A percentile compares a stretch with the other conserved stretches of the same genome.
Evolutionary conservation across 1,140 invertebrate species (phyloP).

Genomic region (Holotrichia oblita): DNA sequence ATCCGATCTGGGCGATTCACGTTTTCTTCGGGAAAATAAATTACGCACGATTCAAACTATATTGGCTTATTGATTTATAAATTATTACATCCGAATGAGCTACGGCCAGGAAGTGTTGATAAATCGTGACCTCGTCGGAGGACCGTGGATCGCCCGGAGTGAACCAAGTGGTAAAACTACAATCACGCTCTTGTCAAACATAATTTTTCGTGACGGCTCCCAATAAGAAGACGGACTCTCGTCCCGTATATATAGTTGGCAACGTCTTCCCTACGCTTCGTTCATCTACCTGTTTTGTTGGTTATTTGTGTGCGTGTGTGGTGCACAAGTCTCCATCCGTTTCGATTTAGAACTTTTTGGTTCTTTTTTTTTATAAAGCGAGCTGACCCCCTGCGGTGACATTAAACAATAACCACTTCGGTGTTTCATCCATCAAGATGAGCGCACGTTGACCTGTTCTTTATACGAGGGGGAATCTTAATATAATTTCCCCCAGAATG

Average conservation of each 20-base stretch:
- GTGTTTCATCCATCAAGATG: slow-evolving; percentile 56
- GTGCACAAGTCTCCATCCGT: too few species aligned
- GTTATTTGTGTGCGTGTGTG: slow-evolving; percentile 45
- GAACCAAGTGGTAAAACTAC: slow-evolving; percentile 45
- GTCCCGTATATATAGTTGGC: background rate
- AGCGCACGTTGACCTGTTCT: background rate
- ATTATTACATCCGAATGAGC: background rate
- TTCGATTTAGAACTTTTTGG: slow-evolving; percentile 42
- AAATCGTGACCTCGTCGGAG: slow-evolving; percentile 8
- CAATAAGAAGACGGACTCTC: too few species aligned
- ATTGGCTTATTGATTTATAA: slow-evolving; percentile 29
- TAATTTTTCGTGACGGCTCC: slow-evolving; percentile 48
- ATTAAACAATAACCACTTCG: slow-evolving; percentile 60
- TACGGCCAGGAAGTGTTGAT: slow-evolving; percentile 19
- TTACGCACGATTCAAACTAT: background rate
- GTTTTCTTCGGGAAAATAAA: slow-evolving; percentile 14
- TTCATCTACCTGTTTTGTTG: slow-evolving; percentile 45
- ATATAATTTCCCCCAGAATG: too few species aligned
- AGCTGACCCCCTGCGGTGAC: slow-evolving; percentile 52
- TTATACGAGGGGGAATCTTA: too few species aligned
- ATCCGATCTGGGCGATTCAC: background rate
- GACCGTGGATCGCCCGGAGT: slow-evolving; percentile 8
- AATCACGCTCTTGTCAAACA: slow-evolving; percentile 51
- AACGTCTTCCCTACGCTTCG: background rate
- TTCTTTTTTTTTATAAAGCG: slow-evolving; percentile 30